Percentiles rank a stretch among this genome's conserved stretches.
These are phyloP conservation scores for Tadarida brasiliensis DNA, from an alignment of 2,797 vertebrate species.

Conservation along the genomic window DNA sequence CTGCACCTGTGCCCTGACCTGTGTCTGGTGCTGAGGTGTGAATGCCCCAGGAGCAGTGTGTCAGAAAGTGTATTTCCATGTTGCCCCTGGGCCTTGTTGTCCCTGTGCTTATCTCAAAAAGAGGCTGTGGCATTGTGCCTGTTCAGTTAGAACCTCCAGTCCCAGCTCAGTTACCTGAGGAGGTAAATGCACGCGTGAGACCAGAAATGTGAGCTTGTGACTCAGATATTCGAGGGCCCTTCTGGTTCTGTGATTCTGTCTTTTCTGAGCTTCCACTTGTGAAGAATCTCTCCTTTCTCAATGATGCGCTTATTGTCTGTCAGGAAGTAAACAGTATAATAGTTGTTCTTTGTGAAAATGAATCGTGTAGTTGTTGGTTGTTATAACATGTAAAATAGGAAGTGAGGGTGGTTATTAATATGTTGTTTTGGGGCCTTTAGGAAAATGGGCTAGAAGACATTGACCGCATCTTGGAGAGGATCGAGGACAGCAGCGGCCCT, in stretches of 20 bases:
- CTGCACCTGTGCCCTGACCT: background rate
- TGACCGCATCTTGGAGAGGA: conserved; percentile 92
- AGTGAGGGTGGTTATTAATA: background rate
- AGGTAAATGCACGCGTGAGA: background rate
- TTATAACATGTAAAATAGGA: background rate
- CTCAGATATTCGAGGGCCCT: background rate
- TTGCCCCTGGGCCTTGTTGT: background rate
- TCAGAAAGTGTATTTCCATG: background rate
- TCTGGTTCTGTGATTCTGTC: background rate
- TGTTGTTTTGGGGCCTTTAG: conserved; percentile 77
- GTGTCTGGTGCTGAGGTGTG: background rate
- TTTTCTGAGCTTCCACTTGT: background rate
- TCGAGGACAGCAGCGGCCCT: conserved; percentile 89
- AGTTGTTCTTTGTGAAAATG: background rate
- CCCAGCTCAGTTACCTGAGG: background rate
- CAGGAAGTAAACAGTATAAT: background rate
- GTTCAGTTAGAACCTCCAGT: background rate
- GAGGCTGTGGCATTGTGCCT: background rate
- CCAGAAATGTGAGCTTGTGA: background rate
- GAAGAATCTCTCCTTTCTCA: background rate
- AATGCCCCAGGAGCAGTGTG: background rate
- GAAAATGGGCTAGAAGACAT: conserved; percentile 91
- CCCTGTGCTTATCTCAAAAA: background rate
- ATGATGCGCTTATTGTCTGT: background rate
- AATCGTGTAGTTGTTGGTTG: background rate